Conservation (phyloP, 1,140 invertebrate genomes). For the Ips typographus region DNA sequence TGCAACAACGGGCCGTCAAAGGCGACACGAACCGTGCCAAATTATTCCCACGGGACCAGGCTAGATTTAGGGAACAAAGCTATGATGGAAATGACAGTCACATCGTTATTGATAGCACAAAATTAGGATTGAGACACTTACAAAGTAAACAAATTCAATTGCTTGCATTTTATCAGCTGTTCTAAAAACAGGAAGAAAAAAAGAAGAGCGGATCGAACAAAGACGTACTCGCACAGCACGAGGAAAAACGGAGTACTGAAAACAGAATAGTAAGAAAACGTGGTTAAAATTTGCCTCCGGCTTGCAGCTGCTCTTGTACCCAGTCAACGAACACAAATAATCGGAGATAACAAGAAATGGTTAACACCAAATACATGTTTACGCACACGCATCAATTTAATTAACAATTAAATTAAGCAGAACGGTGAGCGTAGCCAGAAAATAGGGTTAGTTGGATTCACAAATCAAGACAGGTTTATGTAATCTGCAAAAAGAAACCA, state of each 20-base stretch:
- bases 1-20: slow-evolving; percentile 12
- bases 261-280: slow-evolving; percentile 19
- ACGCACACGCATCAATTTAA: no score
- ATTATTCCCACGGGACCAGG: slow-evolving; percentile 23
- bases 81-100: background rate
- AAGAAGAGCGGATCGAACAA: slow-evolving; percentile 6
- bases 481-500: no score
- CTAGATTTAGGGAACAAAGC: slow-evolving; percentile 3
- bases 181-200: background rate
- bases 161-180: no score
- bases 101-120: no score
- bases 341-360: background rate
- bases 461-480: no score
- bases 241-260: slow-evolving; percentile 16
- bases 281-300: slow-evolving; percentile 20
- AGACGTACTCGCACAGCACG: background rate
- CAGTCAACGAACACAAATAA: background rate
- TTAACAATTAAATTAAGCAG: no score
- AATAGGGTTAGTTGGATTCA: no score
- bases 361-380: background rate
- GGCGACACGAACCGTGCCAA: slow-evolving; percentile 18
- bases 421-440: no score
- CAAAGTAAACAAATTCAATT: no score
- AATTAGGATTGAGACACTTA: no score
- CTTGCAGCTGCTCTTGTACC: slow-evolving; percentile 12